These are phyloP conservation scores for Dicrurus megarhynchus DNA, from an alignment of 2,113 vertebrate species.

Conservation along the genomic window DNA sequence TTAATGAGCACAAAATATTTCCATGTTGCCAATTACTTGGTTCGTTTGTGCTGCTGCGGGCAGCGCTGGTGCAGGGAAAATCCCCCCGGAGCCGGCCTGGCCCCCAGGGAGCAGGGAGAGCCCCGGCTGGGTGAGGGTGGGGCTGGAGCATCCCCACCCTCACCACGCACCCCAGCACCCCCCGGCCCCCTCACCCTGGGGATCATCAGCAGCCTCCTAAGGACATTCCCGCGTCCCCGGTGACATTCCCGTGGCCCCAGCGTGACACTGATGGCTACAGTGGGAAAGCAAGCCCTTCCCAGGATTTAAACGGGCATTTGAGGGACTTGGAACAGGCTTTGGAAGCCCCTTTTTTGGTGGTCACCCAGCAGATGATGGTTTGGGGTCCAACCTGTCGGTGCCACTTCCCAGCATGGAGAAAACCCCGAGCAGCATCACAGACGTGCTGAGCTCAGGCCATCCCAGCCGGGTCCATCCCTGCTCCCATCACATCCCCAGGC, in stretches of 20 bases:
- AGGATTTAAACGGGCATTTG: background rate
- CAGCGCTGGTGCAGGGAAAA: background rate
- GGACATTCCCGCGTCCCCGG: rapidly evolving
- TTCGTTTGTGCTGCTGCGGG: conserved; percentile 54
- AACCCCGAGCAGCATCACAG: rapidly evolving
- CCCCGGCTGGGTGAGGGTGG: rapidly evolving
- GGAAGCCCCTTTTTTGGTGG: rapidly evolving
- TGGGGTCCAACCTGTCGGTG: rapidly evolving
- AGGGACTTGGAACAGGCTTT: background rate
- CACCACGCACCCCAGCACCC: rapidly evolving
- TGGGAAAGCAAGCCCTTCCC: background rate
- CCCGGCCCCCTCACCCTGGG: rapidly evolving
- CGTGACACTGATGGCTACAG: rapidly evolving
- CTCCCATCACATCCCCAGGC: background rate
- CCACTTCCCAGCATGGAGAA: rapidly evolving
- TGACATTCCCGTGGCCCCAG: background rate
- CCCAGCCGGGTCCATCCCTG: background rate
- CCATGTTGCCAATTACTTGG: conserved; percentile 69
- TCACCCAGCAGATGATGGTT: rapidly evolving
- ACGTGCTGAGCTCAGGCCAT: rapidly evolving
- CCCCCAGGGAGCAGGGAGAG: background rate
- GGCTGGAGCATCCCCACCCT: background rate
- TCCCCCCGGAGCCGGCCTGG: background rate
- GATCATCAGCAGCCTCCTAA: background rate
- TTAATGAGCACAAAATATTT: conserved; percentile 67